Evolutionary conservation across 2,888 invertebrate genomes (phyloP).

Genomic region (Tigriopus californicus): DNA sequence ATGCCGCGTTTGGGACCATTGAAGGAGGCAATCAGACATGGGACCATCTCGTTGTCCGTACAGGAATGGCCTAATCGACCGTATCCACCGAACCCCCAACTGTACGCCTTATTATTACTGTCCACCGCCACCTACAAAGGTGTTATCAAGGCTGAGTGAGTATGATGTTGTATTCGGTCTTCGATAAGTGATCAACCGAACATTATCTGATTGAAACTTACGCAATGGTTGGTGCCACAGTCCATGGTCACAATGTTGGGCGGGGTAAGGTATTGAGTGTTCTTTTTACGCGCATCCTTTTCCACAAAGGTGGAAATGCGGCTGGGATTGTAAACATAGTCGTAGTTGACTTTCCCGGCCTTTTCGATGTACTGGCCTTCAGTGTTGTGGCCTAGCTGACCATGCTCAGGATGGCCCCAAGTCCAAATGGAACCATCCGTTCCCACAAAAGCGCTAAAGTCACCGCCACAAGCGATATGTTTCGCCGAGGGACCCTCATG

Average conservation of each 20-base stretch:
- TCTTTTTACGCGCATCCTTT: constrained; percentile 57
- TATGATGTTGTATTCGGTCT: not conserved
- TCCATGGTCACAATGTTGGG: constrained; percentile 74
- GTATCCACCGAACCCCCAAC: constrained; percentile 91
- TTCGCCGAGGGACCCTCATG: constrained; percentile 62
- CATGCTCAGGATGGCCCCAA: constrained; percentile 81
- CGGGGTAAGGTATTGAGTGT: constrained; percentile 53
- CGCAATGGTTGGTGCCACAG: constrained; percentile 79
- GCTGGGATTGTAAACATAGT: constrained; percentile 65
- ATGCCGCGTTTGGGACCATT: constrained; percentile 67
- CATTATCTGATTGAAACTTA: constrained; percentile 29
- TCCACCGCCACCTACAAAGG: constrained; percentile 53
- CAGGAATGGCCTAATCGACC: constrained; percentile 83
- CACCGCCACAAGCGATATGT: constrained; percentile 73
- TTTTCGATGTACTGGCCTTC: constrained; percentile 87
- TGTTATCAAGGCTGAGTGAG: constrained; percentile 4
- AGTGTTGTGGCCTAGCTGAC: constrained; percentile 80
- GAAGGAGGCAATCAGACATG: constrained; percentile 66
- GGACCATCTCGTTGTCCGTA: constrained; percentile 72
- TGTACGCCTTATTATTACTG: constrained; percentile 66
- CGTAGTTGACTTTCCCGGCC: constrained; percentile 65
- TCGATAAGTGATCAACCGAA: too few species aligned
- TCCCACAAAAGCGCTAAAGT: constrained; percentile 78
- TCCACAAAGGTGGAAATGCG: constrained; percentile 68
- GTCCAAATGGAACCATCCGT: constrained; percentile 71